These are phyloP conservation scores for Eurosta solidaginis DNA, from an alignment of 1,140 invertebrate genomes.

Conservation along the genomic window DNA sequence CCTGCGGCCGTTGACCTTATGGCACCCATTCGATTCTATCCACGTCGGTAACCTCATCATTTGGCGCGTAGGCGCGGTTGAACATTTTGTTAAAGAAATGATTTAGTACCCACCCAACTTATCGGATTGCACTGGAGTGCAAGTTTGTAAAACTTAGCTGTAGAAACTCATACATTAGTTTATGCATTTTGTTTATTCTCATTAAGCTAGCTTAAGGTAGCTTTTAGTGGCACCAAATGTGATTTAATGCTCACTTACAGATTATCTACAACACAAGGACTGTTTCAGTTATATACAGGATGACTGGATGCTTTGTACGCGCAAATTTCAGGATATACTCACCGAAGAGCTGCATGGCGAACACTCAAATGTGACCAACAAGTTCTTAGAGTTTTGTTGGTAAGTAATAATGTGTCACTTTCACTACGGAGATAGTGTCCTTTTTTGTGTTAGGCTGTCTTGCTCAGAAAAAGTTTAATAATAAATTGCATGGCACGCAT, in stretches of 20 bases:
- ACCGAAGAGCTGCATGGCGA: conserved; percentile 48
- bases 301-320: conserved; percentile 52
- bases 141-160: too few species aligned
- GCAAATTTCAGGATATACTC: conserved; percentile 51
- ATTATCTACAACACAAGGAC: conserved; percentile 56
- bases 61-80: background rate
- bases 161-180: too few species aligned
- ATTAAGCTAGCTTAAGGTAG: background rate
- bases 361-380: conserved; percentile 48
- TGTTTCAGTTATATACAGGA: conserved; percentile 53
- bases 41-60: too few species aligned
- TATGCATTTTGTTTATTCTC: background rate
- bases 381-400: conserved; percentile 57
- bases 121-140: too few species aligned
- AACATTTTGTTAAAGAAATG: background rate
- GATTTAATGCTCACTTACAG: conserved; percentile 37
- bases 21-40: too few species aligned
- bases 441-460: too few species aligned
- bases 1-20: too few species aligned
- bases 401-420: conserved; percentile 34
- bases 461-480: too few species aligned
- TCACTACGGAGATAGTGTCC: too few species aligned
- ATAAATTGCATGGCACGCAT: too few species aligned
- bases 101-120: too few species aligned
- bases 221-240: background rate